Percentiles rank a stretch among this genome's conserved stretches.
phyloP scores from a whole-genome alignment of 2,113 vertebrate genomes.

The Chloebia gouldiae region DNA sequence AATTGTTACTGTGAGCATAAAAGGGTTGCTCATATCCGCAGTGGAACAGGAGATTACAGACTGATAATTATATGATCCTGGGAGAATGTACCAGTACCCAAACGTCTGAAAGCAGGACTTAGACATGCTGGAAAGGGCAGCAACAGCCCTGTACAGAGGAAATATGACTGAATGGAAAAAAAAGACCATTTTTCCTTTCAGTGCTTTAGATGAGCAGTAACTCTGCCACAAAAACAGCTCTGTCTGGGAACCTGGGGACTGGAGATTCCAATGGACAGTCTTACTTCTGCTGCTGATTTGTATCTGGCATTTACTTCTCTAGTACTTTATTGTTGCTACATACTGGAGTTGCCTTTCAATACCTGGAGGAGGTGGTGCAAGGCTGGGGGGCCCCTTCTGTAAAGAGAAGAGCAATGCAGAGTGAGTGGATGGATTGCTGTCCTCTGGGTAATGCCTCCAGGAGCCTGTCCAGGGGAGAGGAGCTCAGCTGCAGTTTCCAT shows the following conservation, averaged over 20 bases:
- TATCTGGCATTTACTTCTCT: background rate
- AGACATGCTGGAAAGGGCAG: background rate
- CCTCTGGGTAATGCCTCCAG: background rate
- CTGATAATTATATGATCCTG: background rate
- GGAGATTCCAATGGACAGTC: background rate
- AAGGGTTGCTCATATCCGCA: background rate
- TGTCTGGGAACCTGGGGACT: background rate
- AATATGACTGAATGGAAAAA: conserved; percentile 33
- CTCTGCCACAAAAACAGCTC: background rate
- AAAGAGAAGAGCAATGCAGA: background rate
- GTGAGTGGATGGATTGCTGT: accelerated
- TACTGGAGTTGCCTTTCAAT: background rate
- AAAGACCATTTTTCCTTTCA: background rate
- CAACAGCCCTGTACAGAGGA: background rate
- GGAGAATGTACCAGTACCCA: background rate
- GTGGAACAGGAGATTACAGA: conserved; percentile 4
- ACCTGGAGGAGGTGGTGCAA: background rate
- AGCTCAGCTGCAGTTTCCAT: background rate
- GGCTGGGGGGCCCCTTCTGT: background rate
- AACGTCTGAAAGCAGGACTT: background rate
- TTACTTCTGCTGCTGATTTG: background rate
- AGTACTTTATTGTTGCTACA: background rate
- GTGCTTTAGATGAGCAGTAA: background rate
- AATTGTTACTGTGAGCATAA: conserved; percentile 10
- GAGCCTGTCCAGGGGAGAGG: background rate